Evolutionary conservation across 2,113 vertebrate genomes (phyloP).

Genomic region (Sapajus apella): DNA sequence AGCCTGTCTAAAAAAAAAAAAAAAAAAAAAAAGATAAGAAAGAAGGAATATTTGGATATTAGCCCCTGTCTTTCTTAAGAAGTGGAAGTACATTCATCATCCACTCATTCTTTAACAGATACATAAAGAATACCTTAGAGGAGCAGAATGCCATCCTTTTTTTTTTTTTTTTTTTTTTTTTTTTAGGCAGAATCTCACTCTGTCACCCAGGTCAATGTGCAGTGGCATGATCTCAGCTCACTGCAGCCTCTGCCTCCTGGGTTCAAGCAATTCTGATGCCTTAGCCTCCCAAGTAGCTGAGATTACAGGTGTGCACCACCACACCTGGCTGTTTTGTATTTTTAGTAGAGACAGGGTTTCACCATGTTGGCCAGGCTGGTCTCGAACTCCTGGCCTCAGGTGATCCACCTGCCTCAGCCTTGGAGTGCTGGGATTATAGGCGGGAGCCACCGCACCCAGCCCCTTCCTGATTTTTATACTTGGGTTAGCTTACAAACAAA

Average conservation of each 20-base stretch:
- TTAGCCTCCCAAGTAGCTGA: background rate
- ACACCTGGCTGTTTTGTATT: background rate
- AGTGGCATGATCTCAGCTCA: rapidly evolving
- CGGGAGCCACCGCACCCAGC: background rate
- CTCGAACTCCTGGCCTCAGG: background rate
- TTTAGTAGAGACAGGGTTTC: background rate
- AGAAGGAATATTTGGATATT: background rate
- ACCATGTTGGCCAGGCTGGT: background rate
- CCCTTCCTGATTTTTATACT: background rate
- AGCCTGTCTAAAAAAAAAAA: too few relatives aligned
- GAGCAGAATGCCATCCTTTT: background rate
- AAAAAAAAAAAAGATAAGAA: background rate
- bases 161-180: background rate
- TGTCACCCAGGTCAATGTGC: background rate
- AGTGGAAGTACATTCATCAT: background rate
- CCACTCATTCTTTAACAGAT: background rate
- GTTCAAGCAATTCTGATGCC: background rate
- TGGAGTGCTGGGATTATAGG: background rate
- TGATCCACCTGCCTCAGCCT: background rate
- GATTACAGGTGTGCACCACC: background rate
- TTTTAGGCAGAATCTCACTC: background rate
- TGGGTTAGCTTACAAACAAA: background rate
- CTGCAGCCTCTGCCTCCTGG: background rate
- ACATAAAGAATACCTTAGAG: background rate
- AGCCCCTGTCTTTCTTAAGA: background rate